These are phyloP conservation scores for Dryas iulia DNA, from an alignment of 1,140 invertebrate genomes.

Conservation along the genomic window DNA sequence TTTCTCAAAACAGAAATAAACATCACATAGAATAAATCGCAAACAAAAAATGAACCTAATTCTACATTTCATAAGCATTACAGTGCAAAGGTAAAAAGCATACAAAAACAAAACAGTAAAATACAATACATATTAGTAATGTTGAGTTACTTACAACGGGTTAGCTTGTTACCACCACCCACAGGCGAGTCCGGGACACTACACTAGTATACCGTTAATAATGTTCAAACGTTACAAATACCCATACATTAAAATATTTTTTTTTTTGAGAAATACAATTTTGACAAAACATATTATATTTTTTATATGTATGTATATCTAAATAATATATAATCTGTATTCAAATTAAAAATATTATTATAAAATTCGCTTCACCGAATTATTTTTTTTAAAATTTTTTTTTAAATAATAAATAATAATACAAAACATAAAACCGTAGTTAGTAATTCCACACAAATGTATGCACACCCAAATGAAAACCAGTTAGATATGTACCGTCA, in stretches of 20 bases:
- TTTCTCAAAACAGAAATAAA: no score
- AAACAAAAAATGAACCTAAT: neutral
- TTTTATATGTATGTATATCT: neutral
- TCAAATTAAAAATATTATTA: no score
- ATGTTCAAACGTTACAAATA: no score
- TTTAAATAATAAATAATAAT: neutral
- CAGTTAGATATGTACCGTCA: neutral
- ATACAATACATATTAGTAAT: conserved; percentile 56
- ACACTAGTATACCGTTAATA: conserved; percentile 38
- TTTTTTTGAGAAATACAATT: no score
- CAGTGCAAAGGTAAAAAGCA: conserved; percentile 19
- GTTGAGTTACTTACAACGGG: conserved; percentile 70
- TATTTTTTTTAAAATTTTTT: no score
- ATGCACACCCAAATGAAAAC: neutral
- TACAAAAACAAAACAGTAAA: conserved; percentile 15
- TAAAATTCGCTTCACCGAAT: no score
- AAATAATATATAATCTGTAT: no score
- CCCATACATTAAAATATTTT: no score
- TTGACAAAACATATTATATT: no score
- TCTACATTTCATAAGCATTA: conserved; percentile 6
- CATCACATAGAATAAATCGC: no score
- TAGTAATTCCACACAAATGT: neutral
- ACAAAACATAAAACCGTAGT: neutral
- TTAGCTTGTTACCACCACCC: conserved; percentile 68
- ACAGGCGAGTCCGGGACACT: conserved; percentile 41